Evolutionary conservation across 2,113 vertebrate genomes (phyloP).

Genomic region (Bos javanicus): DNA sequence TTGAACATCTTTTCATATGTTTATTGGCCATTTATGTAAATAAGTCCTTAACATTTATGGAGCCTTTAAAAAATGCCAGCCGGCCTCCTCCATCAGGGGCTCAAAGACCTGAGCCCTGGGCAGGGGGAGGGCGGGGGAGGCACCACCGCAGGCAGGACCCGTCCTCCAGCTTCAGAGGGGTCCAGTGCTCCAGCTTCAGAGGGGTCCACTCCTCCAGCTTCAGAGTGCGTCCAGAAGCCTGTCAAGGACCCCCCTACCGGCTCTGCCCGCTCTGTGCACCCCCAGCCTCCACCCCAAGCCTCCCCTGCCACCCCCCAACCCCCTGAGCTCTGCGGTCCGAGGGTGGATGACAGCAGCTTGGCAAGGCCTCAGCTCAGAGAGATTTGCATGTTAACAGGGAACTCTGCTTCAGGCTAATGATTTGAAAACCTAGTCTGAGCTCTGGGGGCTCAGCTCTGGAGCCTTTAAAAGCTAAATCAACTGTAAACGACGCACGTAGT

Average conservation of each 20-base stretch:
- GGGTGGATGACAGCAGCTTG: rapidly evolving
- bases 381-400: not conserved
- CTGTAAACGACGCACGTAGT: rapidly evolving
- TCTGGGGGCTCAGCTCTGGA: not conserved
- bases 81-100: not conserved
- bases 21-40: not conserved
- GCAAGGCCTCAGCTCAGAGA: not conserved
- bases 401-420: not conserved
- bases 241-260: rapidly evolving
- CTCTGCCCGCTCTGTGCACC: rapidly evolving
- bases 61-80: not conserved
- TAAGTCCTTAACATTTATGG: not conserved
- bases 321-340: rapidly evolving
- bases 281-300: too few relatives aligned
- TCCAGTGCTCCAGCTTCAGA: not conserved
- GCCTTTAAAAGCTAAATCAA: not conserved
- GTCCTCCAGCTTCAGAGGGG: not conserved
- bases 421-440: not conserved
- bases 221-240: not conserved
- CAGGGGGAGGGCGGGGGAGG: not conserved
- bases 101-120: rapidly evolving
- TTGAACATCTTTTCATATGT: conserved; percentile 5
- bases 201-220: not conserved
- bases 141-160: not conserved
- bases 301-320: not conserved